phyloP scores from a whole-genome alignment of 2,797 vertebrate genomes.

The Rousettus madagascariensis region DNA sequence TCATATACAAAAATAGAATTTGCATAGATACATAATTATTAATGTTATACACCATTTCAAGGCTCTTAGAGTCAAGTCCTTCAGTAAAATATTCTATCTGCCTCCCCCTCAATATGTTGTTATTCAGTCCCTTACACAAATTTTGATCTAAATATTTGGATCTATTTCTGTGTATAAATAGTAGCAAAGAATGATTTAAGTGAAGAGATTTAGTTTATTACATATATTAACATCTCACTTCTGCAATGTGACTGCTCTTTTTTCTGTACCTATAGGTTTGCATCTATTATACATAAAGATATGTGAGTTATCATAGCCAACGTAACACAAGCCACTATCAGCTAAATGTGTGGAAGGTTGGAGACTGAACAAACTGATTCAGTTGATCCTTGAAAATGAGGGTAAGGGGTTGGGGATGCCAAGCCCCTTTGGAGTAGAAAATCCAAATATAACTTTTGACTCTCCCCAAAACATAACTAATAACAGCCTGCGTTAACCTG shows the following conservation, averaged over 20 bases:
- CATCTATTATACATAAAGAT: not conserved
- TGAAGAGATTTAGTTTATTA: not conserved
- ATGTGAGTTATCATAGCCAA: not conserved
- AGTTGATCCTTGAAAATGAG: not conserved
- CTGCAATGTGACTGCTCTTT: not conserved
- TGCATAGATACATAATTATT: not conserved
- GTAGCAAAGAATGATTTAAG: not conserved
- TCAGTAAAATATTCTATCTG: not conserved
- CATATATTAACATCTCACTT: not conserved
- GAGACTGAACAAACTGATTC: not conserved
- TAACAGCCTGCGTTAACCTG: not conserved
- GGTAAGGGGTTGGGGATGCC: too few relatives aligned
- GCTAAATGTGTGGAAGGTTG: not conserved
- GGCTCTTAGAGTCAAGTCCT: not conserved
- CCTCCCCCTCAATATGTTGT: not conserved
- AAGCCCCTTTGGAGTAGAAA: not conserved
- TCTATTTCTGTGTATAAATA: not conserved
- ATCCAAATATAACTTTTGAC: not conserved
- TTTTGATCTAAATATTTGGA: not conserved
- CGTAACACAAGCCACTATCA: not conserved
- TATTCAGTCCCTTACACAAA: not conserved
- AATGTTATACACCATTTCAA: not conserved
- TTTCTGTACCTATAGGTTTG: not conserved
- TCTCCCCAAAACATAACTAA: not conserved
- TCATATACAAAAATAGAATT: not conserved